These are phyloP conservation scores for Eriocheir sinensis DNA, from an alignment of 1,140 invertebrate genomes.

Conservation along the genomic window DNA sequence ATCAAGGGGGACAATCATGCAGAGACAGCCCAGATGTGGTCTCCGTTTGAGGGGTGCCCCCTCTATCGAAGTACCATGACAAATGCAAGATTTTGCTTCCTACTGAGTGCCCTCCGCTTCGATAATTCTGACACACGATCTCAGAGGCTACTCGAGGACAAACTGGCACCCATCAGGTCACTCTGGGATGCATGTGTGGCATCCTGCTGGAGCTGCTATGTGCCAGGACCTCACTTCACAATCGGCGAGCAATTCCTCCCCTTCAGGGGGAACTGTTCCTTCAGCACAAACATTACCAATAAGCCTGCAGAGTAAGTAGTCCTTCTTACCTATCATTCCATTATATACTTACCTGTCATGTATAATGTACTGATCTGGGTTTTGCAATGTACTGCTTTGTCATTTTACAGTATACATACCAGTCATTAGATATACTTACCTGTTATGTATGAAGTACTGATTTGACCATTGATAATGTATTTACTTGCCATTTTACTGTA, in stretches of 20 bases:
- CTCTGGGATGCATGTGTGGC: conserved; percentile 39
- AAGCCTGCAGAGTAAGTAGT: no score
- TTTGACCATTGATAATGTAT: no score
- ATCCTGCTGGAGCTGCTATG: conserved; percentile 35
- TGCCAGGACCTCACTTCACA: conserved; percentile 34
- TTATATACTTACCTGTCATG: conserved; percentile 42
- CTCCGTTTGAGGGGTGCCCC: conserved; percentile 27
- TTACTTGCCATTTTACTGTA: no score
- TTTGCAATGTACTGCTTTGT: conserved; percentile 26
- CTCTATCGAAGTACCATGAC: conserved; percentile 35
- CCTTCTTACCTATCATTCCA: conserved; percentile 5
- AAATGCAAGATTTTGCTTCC: conserved; percentile 29
- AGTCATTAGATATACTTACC: neutral
- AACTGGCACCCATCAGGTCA: conserved; percentile 36
- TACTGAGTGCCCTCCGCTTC: conserved; percentile 4
- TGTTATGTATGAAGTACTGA: no score
- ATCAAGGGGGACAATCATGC: no score
- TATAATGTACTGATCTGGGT: neutral
- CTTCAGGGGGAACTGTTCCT: neutral
- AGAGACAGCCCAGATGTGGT: neutral
- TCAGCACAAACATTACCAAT: no score
- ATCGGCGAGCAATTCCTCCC: conserved; percentile 4
- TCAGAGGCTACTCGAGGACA: conserved; percentile 6
- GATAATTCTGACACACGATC: conserved; percentile 12
- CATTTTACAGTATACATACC: neutral